These are phyloP conservation scores for Aphrocallistes beatrix DNA, from an alignment of 37 sponge, comb jelly and placozoan species.

Conservation along the genomic window DNA sequence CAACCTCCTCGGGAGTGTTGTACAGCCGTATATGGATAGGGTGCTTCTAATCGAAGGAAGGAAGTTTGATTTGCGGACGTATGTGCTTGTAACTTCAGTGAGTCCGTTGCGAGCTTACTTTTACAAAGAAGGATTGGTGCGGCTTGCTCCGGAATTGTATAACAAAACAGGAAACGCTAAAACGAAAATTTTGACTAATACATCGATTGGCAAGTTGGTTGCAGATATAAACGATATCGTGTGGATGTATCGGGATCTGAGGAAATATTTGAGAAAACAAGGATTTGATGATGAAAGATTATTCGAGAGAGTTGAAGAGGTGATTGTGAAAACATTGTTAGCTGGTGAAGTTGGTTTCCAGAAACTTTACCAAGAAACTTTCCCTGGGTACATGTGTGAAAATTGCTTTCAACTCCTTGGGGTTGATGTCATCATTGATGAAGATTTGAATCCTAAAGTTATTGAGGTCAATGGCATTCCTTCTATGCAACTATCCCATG, in stretches of 20 bases:
- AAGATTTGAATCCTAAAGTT: constrained; percentile 45
- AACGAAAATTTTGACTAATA: constrained; percentile 63
- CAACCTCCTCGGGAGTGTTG: constrained; percentile 30
- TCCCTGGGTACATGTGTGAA: constrained; percentile 50
- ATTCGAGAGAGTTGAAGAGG: constrained; percentile 49
- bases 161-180: constrained; percentile 36
- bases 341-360: constrained; percentile 44
- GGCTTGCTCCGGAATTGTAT: constrained; percentile 63
- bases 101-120: constrained; percentile 59
- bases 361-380: not conserved
- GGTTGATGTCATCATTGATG: constrained; percentile 64
- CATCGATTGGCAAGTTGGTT: constrained; percentile 70
- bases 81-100: constrained; percentile 67
- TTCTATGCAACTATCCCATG: constrained; percentile 79
- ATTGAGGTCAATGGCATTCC: constrained; percentile 87
- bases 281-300: constrained; percentile 29
- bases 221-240: constrained; percentile 48
- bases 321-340: constrained; percentile 50
- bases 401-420: constrained; percentile 73
- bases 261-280: constrained; percentile 8
- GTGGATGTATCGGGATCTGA: constrained; percentile 67
- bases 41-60: constrained; percentile 50
- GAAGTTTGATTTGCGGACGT: constrained; percentile 72
- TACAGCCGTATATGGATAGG: constrained; percentile 53
- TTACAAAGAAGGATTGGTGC: constrained; percentile 68